Conservation (phyloP, 2,113 vertebrate genomes). For the Cnemophilus loriae region DNA sequence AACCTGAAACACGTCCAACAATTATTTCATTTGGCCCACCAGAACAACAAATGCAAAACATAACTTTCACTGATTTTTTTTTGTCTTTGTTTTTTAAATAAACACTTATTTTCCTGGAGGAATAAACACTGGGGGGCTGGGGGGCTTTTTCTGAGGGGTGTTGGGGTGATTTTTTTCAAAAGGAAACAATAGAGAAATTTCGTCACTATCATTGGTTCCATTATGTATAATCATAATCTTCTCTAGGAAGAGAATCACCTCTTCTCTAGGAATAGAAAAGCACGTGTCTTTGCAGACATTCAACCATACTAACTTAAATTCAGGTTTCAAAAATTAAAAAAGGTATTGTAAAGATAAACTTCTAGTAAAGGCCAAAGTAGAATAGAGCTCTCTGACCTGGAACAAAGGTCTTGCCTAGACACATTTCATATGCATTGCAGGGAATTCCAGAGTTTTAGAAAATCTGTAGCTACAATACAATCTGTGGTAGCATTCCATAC, state of each 20-base stretch:
- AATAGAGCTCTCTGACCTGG: background rate
- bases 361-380: background rate
- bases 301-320: background rate
- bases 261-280: background rate
- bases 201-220: background rate
- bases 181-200: background rate
- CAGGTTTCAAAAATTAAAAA: background rate
- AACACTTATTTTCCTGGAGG: background rate
- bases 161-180: accelerated
- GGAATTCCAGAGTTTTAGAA: background rate
- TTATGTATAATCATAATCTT: background rate
- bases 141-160: accelerated
- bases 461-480: background rate
- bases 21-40: background rate
- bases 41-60: background rate
- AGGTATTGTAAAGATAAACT: background rate
- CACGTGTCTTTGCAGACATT: background rate
- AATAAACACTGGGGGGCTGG: background rate
- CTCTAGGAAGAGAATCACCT: no score
- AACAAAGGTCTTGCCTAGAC: background rate
- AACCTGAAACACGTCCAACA: background rate
- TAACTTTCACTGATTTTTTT: background rate
- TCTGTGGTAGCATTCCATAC: background rate
- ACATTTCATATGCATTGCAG: background rate
- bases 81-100: background rate